Percentiles rank a stretch among this genome's conserved stretches.
phyloP scores from a whole-genome alignment of 2,113 vertebrate genomes.

The Hypocryptadius cinnamomeus region DNA sequence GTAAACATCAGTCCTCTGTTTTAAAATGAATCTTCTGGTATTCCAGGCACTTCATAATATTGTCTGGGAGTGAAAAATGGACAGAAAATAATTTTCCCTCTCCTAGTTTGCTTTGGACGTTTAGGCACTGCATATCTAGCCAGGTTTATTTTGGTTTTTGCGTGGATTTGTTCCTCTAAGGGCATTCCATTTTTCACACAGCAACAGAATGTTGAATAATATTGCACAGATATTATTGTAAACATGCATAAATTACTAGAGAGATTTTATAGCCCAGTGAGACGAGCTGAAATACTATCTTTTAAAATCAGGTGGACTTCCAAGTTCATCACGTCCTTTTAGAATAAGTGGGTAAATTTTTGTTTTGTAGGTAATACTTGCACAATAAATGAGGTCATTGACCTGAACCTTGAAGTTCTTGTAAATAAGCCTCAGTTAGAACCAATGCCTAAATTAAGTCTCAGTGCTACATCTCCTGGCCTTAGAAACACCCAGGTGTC shows the following conservation, averaged over 20 bases:
- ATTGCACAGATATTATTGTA: background rate
- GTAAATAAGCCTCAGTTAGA: background rate
- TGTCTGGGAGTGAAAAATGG: constrained; percentile 1
- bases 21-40: constrained; percentile 6
- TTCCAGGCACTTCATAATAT: constrained; percentile 22
- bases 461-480: background rate
- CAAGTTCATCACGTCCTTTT: background rate
- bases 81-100: background rate
- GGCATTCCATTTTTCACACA: background rate
- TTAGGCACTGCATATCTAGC: background rate
- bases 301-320: background rate
- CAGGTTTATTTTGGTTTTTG: background rate
- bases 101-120: background rate
- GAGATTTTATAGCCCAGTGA: background rate
- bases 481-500: background rate
- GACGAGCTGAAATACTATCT: background rate
- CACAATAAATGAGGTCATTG: background rate
- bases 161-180: background rate
- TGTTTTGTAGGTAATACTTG: background rate
- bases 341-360: background rate
- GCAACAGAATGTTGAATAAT: background rate
- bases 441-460: background rate
- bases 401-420: background rate
- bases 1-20: background rate
- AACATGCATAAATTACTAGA: background rate